phyloP scores from a whole-genome alignment of 2,888 invertebrate genomes.

The Conops quadrifasciatus region DNA sequence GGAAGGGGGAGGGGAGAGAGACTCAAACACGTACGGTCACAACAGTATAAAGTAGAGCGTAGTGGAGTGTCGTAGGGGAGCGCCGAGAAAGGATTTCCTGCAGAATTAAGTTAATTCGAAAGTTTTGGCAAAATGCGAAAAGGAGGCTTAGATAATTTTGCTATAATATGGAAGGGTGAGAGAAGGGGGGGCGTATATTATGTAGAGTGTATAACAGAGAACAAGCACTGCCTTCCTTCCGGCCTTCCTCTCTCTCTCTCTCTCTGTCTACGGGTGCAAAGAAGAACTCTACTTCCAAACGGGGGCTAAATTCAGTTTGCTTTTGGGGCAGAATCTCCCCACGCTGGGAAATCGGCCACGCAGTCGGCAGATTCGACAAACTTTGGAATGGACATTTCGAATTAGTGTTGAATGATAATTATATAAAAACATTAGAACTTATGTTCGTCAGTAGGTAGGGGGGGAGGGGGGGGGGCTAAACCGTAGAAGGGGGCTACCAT shows the following conservation, averaged over 20 bases:
- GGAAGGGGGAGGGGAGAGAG: background rate
- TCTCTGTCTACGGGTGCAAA: no score
- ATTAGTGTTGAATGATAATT: slow-evolving; percentile 48
- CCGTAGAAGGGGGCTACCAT: no score
- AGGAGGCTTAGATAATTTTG: slow-evolving; percentile 42
- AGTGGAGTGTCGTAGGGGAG: background rate
- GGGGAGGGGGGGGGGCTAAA: background rate
- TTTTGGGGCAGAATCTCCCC: background rate
- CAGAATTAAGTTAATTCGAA: slow-evolving; percentile 45
- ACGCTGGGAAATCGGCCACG: background rate
- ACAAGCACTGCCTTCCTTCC: no score
- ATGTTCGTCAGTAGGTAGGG: background rate
- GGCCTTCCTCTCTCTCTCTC: no score
- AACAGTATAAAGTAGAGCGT: slow-evolving; percentile 6
- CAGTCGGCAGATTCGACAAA: slow-evolving; percentile 35
- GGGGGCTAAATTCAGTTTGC: no score
- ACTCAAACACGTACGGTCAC: background rate
- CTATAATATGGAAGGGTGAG: slow-evolving; percentile 1
- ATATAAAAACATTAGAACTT: slow-evolving; percentile 39
- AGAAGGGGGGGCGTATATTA: background rate
- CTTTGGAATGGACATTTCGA: slow-evolving; percentile 46
- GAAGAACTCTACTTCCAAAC: no score
- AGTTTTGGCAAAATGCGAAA: slow-evolving; percentile 43
- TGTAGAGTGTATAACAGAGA: background rate
- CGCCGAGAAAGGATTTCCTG: slow-evolving; percentile 30